Evolutionary conservation across 2,113 vertebrate genomes (phyloP).

Genomic region (Ancistrus triradiatus): DNA sequence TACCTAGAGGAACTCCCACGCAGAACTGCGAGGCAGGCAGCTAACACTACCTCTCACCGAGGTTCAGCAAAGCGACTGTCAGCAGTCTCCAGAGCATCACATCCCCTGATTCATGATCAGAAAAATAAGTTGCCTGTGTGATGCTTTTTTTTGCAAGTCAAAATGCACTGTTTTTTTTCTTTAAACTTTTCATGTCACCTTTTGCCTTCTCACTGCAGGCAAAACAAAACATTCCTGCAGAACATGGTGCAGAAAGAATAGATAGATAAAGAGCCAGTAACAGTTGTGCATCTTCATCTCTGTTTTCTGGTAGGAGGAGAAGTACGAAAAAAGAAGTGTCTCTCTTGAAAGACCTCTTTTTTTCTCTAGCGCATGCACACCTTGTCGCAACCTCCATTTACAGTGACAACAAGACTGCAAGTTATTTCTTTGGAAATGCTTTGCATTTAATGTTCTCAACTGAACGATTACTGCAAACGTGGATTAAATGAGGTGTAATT

Average conservation of each 20-base stretch:
- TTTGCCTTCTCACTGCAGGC: constrained; percentile 64
- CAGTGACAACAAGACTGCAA: constrained; percentile 17
- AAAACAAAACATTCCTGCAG: constrained; percentile 53
- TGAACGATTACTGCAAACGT: constrained; percentile 12
- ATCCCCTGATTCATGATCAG: constrained; percentile 56
- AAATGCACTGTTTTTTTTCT: constrained; percentile 51
- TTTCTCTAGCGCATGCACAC: constrained; percentile 32
- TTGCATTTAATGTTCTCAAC: constrained; percentile 23
- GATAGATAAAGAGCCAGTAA: constrained; percentile 58
- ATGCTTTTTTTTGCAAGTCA: constrained; percentile 42
- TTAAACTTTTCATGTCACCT: constrained; percentile 55
- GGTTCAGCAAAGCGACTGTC: constrained; percentile 48
- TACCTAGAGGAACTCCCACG: constrained; percentile 31
- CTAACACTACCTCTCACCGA: constrained; percentile 25
- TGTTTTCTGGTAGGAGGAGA: constrained; percentile 51
- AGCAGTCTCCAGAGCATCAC: constrained; percentile 51
- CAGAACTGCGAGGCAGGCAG: constrained; percentile 6
- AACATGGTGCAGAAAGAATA: constrained; percentile 51
- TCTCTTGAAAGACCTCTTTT: constrained; percentile 63
- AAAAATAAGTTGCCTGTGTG: constrained; percentile 59
- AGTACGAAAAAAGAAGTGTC: constrained; percentile 34
- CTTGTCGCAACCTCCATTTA: constrained; percentile 12
- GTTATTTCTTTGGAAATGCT: constrained; percentile 31
- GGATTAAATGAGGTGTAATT: constrained; percentile 28
- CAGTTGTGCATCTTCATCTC: constrained; percentile 53